Evolutionary conservation across 2,113 vertebrate genomes (phyloP).

Genomic region (Pelecanoides urinatrix): DNA sequence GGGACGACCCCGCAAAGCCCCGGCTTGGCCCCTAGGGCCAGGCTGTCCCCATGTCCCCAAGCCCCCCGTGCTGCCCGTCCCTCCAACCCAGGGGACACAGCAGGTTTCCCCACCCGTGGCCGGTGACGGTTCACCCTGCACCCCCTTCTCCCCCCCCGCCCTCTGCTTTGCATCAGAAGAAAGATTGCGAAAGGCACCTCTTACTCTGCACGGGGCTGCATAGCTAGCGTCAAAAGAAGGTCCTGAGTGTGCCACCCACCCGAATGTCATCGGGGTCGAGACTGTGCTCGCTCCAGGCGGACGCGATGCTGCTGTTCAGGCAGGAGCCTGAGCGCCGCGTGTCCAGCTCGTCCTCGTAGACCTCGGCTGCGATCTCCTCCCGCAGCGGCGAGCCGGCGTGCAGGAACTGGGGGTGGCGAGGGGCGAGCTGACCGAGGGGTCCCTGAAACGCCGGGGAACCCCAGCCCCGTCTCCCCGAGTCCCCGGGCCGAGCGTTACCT

Average conservation of each 20-base stretch:
- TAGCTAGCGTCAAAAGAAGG: constrained; percentile 59
- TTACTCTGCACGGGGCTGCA: constrained; percentile 52
- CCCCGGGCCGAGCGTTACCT: constrained; percentile 67
- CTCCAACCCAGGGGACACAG: rapidly evolving
- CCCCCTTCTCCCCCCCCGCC: not conserved
- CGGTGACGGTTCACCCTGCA: not conserved
- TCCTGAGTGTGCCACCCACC: constrained; percentile 75
- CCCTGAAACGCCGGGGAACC: rapidly evolving
- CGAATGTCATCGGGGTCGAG: constrained; percentile 94
- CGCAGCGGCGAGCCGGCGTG: constrained; percentile 74
- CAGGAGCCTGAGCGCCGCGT: constrained; percentile 82
- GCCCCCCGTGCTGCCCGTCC: rapidly evolving
- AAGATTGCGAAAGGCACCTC: constrained; percentile 63
- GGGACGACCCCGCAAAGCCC: not conserved
- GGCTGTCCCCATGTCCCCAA: not conserved
- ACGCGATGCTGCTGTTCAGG: constrained; percentile 89
- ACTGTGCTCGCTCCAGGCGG: constrained; percentile 89
- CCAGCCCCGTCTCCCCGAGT: rapidly evolving
- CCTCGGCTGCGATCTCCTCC: constrained; percentile 90
- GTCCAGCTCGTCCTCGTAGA: constrained; percentile 93
- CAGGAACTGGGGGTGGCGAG: constrained; percentile 74
- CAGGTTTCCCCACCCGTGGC: not conserved
- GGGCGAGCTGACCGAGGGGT: rapidly evolving
- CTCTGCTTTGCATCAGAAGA: constrained; percentile 15
- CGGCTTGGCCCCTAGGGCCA: not conserved